These are phyloP conservation scores for Penaeus monodon DNA, from an alignment of 2,888 invertebrate species.

Conservation along the genomic window DNA sequence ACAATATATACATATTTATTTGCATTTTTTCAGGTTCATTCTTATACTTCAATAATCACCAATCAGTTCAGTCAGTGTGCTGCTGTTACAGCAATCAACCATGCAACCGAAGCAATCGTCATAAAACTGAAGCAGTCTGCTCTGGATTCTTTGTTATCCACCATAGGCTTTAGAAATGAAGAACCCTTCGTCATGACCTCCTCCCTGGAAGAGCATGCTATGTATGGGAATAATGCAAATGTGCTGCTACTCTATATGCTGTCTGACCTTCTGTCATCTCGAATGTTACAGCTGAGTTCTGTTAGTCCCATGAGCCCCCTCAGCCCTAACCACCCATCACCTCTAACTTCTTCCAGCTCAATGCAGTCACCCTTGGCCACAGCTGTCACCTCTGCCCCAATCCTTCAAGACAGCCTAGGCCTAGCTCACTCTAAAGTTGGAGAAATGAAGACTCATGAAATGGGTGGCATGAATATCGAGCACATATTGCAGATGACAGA, in stretches of 20 bases:
- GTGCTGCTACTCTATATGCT: conserved; percentile 63
- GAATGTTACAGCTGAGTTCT: conserved; percentile 47
- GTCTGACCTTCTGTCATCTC: conserved; percentile 57
- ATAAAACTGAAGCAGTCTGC: conserved; percentile 57
- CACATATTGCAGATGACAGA: conserved; percentile 56
- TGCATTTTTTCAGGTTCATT: conserved; percentile 49
- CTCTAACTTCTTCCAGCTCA: conserved; percentile 31
- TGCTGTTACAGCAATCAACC: conserved; percentile 58
- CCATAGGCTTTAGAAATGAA: conserved; percentile 58
- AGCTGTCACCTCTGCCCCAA: conserved; percentile 8
- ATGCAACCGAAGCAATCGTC: conserved; percentile 61
- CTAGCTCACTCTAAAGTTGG: conserved; percentile 35
- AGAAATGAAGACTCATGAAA: conserved; percentile 50
- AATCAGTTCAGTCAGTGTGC: conserved; percentile 51
- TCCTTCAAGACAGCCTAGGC: conserved; percentile 34
- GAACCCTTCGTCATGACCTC: conserved; percentile 61
- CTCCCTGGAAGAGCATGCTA: conserved; percentile 57
- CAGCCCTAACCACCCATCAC: conserved; percentile 48
- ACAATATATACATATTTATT: conserved; percentile 1
- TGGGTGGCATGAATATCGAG: conserved; percentile 44
- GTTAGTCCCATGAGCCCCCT: conserved; percentile 36
- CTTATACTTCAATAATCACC: conserved; percentile 47
- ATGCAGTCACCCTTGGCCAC: conserved; percentile 36
- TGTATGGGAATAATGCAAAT: conserved; percentile 63
- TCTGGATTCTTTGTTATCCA: conserved; percentile 33